A percentile compares a stretch with the other conserved stretches of the same genome.
Conservation (phyloP, 2,797 vertebrate species). For the Crocodylus rhombifer region DNA sequence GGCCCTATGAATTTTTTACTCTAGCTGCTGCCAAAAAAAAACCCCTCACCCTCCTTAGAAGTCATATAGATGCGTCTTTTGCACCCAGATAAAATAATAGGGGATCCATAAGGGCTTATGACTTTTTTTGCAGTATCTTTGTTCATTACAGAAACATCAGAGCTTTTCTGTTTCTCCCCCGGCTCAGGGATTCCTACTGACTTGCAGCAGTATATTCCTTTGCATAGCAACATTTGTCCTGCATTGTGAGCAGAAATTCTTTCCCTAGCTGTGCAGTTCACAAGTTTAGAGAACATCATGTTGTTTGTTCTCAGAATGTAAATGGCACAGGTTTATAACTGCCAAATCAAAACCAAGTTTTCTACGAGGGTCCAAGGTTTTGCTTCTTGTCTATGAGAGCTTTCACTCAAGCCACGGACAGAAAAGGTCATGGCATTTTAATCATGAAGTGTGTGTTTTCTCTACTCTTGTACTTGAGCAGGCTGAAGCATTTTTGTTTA, state of each 20-base stretch:
- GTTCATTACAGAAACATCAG: not conserved
- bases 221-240: conserved; percentile 53
- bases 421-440: conserved; percentile 62
- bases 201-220: conserved; percentile 59
- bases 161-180: not conserved
- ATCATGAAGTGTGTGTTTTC: conserved; percentile 64
- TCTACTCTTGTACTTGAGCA: not conserved
- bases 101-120: not conserved
- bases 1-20: not conserved
- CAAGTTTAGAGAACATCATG: conserved; percentile 46
- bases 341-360: conserved; percentile 71
- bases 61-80: conserved; percentile 14
- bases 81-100: not conserved
- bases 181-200: conserved; percentile 8
- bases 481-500: conserved; percentile 42
- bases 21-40: not conserved
- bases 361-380: conserved; percentile 64
- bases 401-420: conserved; percentile 62
- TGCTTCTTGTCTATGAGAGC: conserved; percentile 61
- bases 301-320: conserved; percentile 57
- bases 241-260: conserved; percentile 58
- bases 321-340: conserved; percentile 72
- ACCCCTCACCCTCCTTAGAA: conserved; percentile 35
- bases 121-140: not conserved
- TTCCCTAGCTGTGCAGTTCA: conserved; percentile 52